Evolutionary conservation across 2,113 vertebrate genomes (phyloP).

Genomic region (Xiphophorus hellerii): DNA sequence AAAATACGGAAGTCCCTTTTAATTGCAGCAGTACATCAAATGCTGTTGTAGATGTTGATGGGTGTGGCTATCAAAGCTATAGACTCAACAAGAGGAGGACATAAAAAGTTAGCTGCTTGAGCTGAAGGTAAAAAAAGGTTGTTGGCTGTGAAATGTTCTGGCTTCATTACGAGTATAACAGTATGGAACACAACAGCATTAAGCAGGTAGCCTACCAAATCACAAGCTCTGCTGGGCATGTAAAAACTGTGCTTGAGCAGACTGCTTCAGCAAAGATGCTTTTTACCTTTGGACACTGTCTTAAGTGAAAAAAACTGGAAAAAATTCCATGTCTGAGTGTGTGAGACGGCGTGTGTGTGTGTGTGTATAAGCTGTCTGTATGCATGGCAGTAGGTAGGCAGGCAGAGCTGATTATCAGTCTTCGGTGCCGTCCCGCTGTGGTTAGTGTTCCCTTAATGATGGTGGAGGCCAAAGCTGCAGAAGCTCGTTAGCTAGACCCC

Average conservation of each 20-base stretch:
- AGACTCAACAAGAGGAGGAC: conserved; percentile 7
- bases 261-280: conserved; percentile 43
- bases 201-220: background rate
- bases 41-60: conserved; percentile 29
- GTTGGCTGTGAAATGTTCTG: conserved; percentile 4
- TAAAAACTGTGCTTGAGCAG: conserved; percentile 16
- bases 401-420: conserved; percentile 52
- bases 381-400: conserved; percentile 15
- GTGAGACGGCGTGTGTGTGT: no score
- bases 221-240: background rate
- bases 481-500: conserved; percentile 63
- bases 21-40: conserved; percentile 12
- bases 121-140: conserved; percentile 5
- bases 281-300: background rate
- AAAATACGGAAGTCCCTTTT: conserved; percentile 33
- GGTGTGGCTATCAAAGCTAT: conserved; percentile 37
- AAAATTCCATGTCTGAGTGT: no score
- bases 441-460: conserved; percentile 69
- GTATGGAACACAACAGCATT: background rate
- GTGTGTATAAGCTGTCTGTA: background rate
- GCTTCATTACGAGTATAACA: no score
- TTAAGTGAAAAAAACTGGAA: conserved; percentile 48
- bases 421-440: conserved; percentile 23
- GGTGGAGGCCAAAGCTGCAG: conserved; percentile 45
- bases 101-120: background rate